These are phyloP conservation scores for Alloplasta piceator DNA, from an alignment of 2,888 invertebrate species.

Conservation along the genomic window DNA sequence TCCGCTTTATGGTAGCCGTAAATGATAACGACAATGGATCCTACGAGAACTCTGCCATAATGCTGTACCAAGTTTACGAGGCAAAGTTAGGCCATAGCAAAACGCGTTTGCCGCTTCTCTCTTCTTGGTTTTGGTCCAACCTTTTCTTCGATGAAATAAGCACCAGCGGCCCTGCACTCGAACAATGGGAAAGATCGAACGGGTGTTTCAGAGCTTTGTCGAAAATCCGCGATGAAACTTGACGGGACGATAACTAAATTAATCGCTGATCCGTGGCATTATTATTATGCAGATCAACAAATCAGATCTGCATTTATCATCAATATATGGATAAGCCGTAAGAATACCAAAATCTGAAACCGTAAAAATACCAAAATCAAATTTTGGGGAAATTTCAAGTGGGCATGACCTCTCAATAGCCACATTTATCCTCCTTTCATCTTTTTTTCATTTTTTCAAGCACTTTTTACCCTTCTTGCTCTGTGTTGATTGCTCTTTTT, in stretches of 20 bases:
- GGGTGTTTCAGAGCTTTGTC: neutral
- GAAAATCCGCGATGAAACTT: slow-evolving; percentile 1
- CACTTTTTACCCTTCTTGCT: too few species aligned
- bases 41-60: slow-evolving; percentile 2
- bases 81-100: slow-evolving; percentile 41
- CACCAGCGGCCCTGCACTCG: neutral
- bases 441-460: neutral
- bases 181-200: slow-evolving; percentile 25
- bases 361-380: neutral
- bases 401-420: too few species aligned
- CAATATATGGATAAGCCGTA: too few species aligned
- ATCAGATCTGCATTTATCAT: too few species aligned
- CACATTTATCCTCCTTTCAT: neutral
- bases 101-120: slow-evolving; percentile 17
- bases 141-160: slow-evolving; percentile 24
- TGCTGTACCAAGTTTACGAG: slow-evolving; percentile 48
- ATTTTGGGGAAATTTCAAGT: slow-evolving; percentile 1
- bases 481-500: slow-evolving; percentile 5
- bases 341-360: too few species aligned
- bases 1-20: slow-evolving; percentile 63
- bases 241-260: slow-evolving; percentile 28
- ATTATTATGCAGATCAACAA: too few species aligned
- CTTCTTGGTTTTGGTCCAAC: neutral
- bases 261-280: slow-evolving; percentile 2
- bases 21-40: slow-evolving; percentile 67